Base-by-base conservation (phyloP, 2,888 invertebrate species). In the Chrysolina oricalcia region DNA sequence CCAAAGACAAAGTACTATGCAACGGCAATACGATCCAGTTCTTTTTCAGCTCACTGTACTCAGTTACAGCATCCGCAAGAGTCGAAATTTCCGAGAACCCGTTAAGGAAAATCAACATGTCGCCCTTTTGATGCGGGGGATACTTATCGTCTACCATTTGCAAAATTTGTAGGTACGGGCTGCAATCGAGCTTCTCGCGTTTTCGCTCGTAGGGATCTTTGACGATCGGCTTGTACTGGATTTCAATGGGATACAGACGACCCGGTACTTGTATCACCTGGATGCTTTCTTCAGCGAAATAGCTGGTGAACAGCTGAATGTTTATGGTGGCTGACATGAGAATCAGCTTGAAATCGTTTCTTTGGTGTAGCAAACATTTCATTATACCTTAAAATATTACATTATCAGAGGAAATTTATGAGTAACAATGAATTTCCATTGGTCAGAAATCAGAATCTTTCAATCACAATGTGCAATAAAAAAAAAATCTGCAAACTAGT, bases 291-390 rank as follows among this genome's bases (percentile, higher is more conserved):
- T 92, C 91, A 2, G 92, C 89, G 84, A 99, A 99, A 88, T 98
- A 99, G 81, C 93, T 91, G 78, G 93, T 92, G 88, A 99, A 99
- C n/a, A 99, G 90, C 81, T 97, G 93, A 35, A 99, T 94, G 89
- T 99, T 99, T 73, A 99, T 99, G 0, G 99, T 99, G 15, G 99
- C 99, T 0, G 98, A 98, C 99, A 99, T 99, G 0, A 99, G 92
- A 56, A 98, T 94, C 15, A 98, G 88, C 89, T 98, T 98, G 23
- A 99, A 90, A 84, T 97, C 93, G 4, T 89, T 88, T 66, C 96
- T 91, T 83, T 95, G 95, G 82, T 94, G 92, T 64, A 98, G 90
- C 10, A 99, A 89, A 87, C 98, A 98, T 87, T 98, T 98, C 82
- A 99, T 92, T 0, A 99, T 94, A 0, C 99, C 99, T 11, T 98